Conservation (phyloP, 2,113 vertebrate species). For the Rhinopomastus cyanomelas region DNA sequence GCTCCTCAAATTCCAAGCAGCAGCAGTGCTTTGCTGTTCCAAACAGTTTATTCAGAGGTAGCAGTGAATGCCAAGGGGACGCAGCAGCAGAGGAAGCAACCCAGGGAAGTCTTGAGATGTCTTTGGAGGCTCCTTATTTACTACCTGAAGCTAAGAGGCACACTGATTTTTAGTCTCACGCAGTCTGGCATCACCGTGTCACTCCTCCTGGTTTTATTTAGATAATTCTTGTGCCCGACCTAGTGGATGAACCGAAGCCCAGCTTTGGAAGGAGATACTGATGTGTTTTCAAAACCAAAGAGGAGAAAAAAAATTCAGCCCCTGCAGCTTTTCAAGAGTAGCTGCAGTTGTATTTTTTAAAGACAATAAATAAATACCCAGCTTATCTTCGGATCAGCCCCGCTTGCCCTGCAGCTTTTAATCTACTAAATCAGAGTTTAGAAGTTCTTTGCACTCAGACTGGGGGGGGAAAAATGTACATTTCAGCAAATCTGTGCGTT, state of each 20-base stretch:
- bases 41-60: not conserved
- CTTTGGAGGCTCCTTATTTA: not conserved
- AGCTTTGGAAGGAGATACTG: not conserved
- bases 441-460: not conserved
- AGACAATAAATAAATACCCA: not conserved
- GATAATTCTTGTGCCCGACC: no score
- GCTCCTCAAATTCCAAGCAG: not conserved
- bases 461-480: not conserved
- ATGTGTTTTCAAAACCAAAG: not conserved
- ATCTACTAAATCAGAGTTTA: not conserved
- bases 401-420: not conserved
- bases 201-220: not conserved
- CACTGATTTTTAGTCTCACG: not conserved
- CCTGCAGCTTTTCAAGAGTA: not conserved
- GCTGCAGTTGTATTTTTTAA: not conserved
- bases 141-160: not conserved
- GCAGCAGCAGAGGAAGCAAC: not conserved
- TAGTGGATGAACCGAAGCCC: not conserved
- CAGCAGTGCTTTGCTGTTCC: not conserved
- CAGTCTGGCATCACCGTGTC: no score
- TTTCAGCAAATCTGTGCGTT: not conserved
- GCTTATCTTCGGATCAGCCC: not conserved
- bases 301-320: not conserved
- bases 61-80: not conserved
- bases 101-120: rapidly evolving